Percentiles rank a stretch among this genome's conserved stretches.
Conservation (phyloP, 2,113 vertebrate species). For the Gymnobelideus leadbeateri region DNA sequence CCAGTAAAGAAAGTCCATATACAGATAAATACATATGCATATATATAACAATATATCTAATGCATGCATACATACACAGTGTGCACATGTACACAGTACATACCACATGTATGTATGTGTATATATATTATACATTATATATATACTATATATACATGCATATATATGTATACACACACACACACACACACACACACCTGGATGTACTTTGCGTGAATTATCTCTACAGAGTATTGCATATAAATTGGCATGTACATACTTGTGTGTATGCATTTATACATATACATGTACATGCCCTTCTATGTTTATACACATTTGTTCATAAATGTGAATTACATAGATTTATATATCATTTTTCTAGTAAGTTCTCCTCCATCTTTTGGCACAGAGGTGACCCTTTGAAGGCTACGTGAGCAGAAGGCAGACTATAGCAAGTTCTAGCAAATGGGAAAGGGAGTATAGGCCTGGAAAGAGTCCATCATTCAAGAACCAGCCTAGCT, state of each 20-base stretch:
- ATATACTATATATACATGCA: no score
- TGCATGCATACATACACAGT: fast-evolving
- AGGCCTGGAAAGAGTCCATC: background rate
- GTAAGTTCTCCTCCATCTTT: background rate
- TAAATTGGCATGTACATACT: background rate
- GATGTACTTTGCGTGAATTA: background rate
- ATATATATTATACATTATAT: no score
- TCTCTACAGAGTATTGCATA: background rate
- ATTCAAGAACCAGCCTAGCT: background rate
- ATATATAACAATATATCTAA: background rate
- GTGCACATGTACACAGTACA: no score
- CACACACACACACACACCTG: background rate
- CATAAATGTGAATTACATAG: background rate
- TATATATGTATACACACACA: background rate
- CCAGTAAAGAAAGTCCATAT: background rate
- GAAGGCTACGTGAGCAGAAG: background rate
- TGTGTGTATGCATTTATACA: background rate
- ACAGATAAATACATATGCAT: background rate
- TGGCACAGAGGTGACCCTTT: background rate
- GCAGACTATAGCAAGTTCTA: background rate
- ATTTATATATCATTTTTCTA: background rate
- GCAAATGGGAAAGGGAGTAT: background rate
- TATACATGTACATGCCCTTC: background rate
- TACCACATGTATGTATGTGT: background rate
- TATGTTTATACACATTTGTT: background rate